Conservation (phyloP, 1,140 invertebrate species). For the Bombus consobrinus region DNA sequence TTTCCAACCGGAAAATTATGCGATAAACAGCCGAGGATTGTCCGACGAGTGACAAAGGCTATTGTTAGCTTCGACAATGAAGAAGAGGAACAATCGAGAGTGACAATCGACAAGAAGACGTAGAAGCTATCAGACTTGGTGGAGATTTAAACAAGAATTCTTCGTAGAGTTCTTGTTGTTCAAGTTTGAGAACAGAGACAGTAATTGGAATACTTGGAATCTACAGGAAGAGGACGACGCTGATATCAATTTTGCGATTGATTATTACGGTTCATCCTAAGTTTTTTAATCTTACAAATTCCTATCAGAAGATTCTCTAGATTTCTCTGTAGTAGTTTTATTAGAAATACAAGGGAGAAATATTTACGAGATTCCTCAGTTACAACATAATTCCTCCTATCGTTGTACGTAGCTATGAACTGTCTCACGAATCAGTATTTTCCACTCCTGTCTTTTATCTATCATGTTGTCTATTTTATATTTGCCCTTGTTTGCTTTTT, state of each 20-base stretch:
- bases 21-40: slow-evolving; percentile 46
- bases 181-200: background rate
- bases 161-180: background rate
- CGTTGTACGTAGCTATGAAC: too few relatives aligned
- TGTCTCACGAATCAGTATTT: too few relatives aligned
- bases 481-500: too few relatives aligned
- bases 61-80: slow-evolving; percentile 53
- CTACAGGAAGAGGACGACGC: background rate
- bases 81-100: slow-evolving; percentile 45
- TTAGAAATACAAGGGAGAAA: background rate
- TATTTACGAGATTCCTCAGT: too few relatives aligned
- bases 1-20: slow-evolving; percentile 46
- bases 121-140: slow-evolving; percentile 10
- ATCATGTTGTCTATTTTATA: too few relatives aligned
- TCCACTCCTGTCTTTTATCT: too few relatives aligned
- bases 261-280: background rate
- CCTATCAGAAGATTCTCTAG: background rate
- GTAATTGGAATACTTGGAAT: background rate
- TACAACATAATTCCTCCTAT: too few relatives aligned
- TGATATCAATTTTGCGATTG: background rate
- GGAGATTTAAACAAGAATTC: slow-evolving; percentile 11
- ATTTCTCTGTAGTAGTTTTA: background rate
- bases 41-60: slow-evolving; percentile 52
- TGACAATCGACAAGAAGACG: slow-evolving; percentile 57
- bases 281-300: background rate